Evolutionary conservation across 2,797 vertebrate genomes (phyloP).

Genomic region (Poliocrania exsul): DNA sequence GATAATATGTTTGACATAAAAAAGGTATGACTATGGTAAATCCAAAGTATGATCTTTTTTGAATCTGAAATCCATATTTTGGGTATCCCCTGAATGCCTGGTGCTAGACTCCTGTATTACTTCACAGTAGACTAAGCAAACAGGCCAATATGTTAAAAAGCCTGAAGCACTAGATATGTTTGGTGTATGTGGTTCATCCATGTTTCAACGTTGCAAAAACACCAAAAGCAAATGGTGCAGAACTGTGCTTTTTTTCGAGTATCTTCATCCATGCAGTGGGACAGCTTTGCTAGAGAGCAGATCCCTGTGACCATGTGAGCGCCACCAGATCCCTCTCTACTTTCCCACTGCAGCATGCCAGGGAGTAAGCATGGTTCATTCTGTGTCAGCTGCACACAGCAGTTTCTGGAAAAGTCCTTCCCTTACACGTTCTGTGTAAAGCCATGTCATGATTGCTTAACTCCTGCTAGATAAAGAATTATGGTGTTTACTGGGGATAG

Average conservation of each 20-base stretch:
- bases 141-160: not conserved
- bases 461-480: not conserved
- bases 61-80: not conserved
- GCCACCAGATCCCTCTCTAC: not conserved
- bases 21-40: not conserved
- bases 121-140: not conserved
- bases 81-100: not conserved
- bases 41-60: not conserved
- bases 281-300: not conserved
- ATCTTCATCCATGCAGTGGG: not conserved
- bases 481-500: not conserved
- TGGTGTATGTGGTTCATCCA: not conserved
- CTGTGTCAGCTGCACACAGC: not conserved
- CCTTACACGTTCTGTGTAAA: not conserved
- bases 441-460: not conserved
- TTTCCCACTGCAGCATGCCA: not conserved
- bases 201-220: not conserved
- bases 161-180: not conserved
- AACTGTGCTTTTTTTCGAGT: not conserved
- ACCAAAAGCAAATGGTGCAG: not conserved
- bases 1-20: not conserved
- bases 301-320: fast-evolving
- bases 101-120: not conserved
- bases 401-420: not conserved
- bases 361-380: not conserved